Conservation (phyloP, 37 sponge, comb jelly and placozoan genomes). For the Beroe forskalii region DNA sequence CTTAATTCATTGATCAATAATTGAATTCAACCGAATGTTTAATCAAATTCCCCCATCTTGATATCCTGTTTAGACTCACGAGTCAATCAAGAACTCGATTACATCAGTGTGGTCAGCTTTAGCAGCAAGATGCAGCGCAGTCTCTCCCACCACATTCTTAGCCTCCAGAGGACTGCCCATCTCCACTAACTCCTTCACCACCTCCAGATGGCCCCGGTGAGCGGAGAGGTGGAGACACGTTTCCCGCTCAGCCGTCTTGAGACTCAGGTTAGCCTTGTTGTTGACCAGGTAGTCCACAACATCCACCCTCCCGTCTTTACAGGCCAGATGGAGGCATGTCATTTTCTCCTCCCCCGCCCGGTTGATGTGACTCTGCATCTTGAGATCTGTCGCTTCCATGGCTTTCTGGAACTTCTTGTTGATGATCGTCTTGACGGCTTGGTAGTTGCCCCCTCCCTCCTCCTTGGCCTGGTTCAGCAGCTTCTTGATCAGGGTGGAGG, state of each 20-base stretch:
- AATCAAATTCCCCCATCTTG: no score
- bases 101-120: constrained; percentile 40
- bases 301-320: constrained; percentile 39
- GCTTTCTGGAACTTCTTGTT: constrained; percentile 46
- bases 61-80: no score
- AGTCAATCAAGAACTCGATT: not conserved
- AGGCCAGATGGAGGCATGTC: constrained; percentile 43
- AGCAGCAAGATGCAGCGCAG: constrained; percentile 14
- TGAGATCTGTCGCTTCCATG: constrained; percentile 30
- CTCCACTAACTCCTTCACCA: constrained; percentile 60
- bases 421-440: not conserved
- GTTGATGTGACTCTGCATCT: constrained; percentile 26
- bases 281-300: constrained; percentile 20
- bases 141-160: constrained; percentile 35
- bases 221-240: constrained; percentile 24
- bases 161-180: constrained; percentile 12
- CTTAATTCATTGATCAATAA: no score
- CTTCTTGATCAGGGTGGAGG: not conserved
- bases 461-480: constrained; percentile 13
- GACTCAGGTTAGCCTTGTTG: not conserved
- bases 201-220: constrained; percentile 30
- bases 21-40: no score
- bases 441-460: not conserved
- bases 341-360: constrained; percentile 34
- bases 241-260: constrained; percentile 19